These are phyloP conservation scores for Ectropis grisescens DNA, from an alignment of 1,140 invertebrate genomes.

Conservation along the genomic window DNA sequence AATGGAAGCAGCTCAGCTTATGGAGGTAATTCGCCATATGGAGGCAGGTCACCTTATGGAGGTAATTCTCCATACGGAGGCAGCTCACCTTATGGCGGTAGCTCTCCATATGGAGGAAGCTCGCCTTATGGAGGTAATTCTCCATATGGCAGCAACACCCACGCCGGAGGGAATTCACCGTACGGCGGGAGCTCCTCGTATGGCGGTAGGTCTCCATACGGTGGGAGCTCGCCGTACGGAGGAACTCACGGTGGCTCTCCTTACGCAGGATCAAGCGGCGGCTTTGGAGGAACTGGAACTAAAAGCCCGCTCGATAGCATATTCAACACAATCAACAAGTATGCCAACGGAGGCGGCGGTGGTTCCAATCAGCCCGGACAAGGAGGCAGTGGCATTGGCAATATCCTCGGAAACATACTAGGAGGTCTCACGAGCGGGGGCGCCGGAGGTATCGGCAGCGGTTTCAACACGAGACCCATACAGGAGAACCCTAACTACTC, in stretches of 20 bases:
- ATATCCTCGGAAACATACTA: conserved; percentile 51
- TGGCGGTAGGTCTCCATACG: conserved; percentile 26
- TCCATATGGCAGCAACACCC: conserved; percentile 23
- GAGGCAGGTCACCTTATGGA: conserved; percentile 27
- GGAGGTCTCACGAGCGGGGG: conserved; percentile 46
- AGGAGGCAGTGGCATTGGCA: conserved; percentile 23
- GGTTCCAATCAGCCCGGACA: conserved; percentile 7
- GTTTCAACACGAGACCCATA: conserved; percentile 53
- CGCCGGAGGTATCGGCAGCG: conserved; percentile 31
- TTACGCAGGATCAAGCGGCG: conserved; percentile 21
- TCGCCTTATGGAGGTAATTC: conserved; percentile 25
- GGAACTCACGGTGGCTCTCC: conserved; percentile 23
- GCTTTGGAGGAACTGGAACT: conserved; percentile 22
- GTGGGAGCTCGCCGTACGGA: conserved; percentile 28
- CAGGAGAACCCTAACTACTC: conserved; percentile 56
- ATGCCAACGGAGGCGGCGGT: conserved; percentile 27
- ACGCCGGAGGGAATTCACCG: conserved; percentile 20
- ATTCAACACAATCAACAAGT: conserved; percentile 35
- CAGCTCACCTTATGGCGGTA: conserved; percentile 25
- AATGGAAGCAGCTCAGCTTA: conserved; percentile 17
- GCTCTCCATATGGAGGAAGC: conserved; percentile 12
- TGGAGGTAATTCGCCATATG: conserved; percentile 20
- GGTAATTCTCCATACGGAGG: conserved; percentile 28
- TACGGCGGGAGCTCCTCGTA: conserved; percentile 21
- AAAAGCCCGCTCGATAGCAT: conserved; percentile 40